Base-by-base conservation (phyloP, 2,888 invertebrate species). In the Fragum whitleyi region DNA sequence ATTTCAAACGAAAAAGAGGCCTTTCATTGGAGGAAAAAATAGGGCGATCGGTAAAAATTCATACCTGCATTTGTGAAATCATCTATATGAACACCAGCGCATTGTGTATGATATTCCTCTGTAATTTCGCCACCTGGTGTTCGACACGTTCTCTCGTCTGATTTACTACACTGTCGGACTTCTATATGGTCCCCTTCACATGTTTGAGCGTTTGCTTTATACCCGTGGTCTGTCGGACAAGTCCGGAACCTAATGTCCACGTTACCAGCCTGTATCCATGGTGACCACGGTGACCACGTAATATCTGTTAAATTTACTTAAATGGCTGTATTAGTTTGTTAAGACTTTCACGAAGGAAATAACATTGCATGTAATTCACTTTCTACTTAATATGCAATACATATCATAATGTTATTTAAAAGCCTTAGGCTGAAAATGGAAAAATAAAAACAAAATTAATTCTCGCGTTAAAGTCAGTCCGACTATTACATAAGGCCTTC, bases 241-340 rank as follows among this genome's bases (percentile, higher is more conserved):
- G 84, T 85, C 61, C 90, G 76, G 70, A 89, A 85, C 9, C 90
- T 79, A 74, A 89, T 77, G 55, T 89, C 89, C 0, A 79, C 79
- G 68, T 87, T 83, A 47, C 90, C 90, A 14, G 88, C 84, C 53
- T 85, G 80, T 62, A 90, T 82, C 90, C 90, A 90, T 70, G 88
- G 86, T 0, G 90, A 89, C 90, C 90, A 90, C 0, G 86, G 77
- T 14, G 86, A 79, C 90, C 90, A 90, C 3, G 77, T 80, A 26
- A 75, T 65, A 74, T 75, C 83, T 83, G 57, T 39, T 6, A 39
- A 39, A 39, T 39, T 39, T 9, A 39, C n/a, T n/a, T n/a, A n/a
- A n/a, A n/a, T n/a, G n/a, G n/a, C n/a, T n/a, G n/a, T n/a, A n/a
- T n/a, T n/a, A n/a, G n/a, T n/a, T n/a, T n/a, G n/a, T n/a, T n/a